Percentiles rank a stretch among this genome's conserved stretches.
Conservation (phyloP, 2,113 vertebrate genomes). For the Mellivora capensis region DNA sequence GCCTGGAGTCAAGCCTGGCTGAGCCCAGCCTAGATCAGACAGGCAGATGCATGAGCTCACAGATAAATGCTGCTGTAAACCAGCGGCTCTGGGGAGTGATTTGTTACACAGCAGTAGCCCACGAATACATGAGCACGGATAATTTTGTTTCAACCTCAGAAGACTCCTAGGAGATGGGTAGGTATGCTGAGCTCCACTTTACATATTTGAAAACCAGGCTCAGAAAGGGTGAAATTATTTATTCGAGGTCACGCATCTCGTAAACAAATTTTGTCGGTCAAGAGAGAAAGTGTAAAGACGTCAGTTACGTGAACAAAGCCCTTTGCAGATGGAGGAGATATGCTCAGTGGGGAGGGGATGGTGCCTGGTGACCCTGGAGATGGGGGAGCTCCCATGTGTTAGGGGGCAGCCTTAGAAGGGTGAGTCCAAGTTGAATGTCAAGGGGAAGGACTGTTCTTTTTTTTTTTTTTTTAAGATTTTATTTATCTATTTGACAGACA, state of each 20-base stretch:
- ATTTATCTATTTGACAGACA: too few species aligned
- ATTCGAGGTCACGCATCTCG: not conserved
- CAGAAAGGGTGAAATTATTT: not conserved
- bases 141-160: not conserved
- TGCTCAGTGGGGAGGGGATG: too few species aligned
- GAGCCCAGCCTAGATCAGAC: not conserved
- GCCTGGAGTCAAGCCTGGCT: not conserved
- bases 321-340: not conserved
- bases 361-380: not conserved
- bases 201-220: not conserved
- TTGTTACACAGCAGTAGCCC: not conserved
- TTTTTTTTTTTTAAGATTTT: too few species aligned
- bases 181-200: not conserved
- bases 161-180: not conserved
- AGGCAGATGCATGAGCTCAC: not conserved
- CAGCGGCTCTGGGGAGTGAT: not conserved
- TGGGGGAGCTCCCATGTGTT: not conserved
- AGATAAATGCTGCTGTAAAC: not conserved
- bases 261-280: not conserved
- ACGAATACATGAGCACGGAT: not conserved
- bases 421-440: not conserved
- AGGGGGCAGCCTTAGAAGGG: not conserved
- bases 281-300: not conserved
- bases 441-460: not conserved
- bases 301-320: not conserved